Conservation (phyloP, 1,140 invertebrate genomes). For the Zaprionus inermis region DNA sequence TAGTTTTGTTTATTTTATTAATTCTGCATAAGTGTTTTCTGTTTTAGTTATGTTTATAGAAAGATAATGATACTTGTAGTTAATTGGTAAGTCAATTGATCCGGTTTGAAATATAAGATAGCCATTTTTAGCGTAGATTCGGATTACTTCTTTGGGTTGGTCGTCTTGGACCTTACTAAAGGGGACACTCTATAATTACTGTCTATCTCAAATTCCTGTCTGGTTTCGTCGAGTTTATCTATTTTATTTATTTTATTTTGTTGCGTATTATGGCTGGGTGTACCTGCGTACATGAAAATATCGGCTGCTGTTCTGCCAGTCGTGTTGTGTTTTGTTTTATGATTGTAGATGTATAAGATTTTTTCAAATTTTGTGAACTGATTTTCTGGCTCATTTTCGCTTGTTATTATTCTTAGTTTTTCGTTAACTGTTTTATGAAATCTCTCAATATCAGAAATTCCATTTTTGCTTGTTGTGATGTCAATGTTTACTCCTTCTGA, state of each 20-base stretch:
- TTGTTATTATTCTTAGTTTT: slow-evolving; percentile 15
- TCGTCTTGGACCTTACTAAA: not conserved
- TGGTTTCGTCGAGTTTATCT: not conserved
- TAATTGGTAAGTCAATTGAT: too few species aligned
- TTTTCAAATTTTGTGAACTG: slow-evolving; percentile 9
- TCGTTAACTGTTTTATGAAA: slow-evolving; percentile 18
- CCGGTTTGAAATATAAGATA: too few species aligned
- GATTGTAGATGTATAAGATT: too few species aligned
- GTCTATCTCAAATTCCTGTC: not conserved
- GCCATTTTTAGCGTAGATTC: too few species aligned
- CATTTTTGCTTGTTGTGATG: slow-evolving; percentile 12
- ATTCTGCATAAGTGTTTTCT: too few species aligned
- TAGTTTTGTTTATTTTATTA: too few species aligned
- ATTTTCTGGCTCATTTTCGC: not conserved
- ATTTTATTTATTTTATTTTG: not conserved
- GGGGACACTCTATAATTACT: not conserved
- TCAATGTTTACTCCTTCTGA: not conserved
- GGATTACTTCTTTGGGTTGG: too few species aligned
- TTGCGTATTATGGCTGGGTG: not conserved
- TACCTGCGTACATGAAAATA: slow-evolving; percentile 20
- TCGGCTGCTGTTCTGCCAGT: slow-evolving; percentile 17
- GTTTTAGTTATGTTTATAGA: too few species aligned
- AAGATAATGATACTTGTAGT: too few species aligned
- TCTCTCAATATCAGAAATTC: slow-evolving; percentile 7
- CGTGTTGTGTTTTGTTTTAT: slow-evolving; percentile 19